These are phyloP conservation scores for Watsonalla binaria DNA, from an alignment of 2,888 invertebrate genomes.

Conservation along the genomic window DNA sequence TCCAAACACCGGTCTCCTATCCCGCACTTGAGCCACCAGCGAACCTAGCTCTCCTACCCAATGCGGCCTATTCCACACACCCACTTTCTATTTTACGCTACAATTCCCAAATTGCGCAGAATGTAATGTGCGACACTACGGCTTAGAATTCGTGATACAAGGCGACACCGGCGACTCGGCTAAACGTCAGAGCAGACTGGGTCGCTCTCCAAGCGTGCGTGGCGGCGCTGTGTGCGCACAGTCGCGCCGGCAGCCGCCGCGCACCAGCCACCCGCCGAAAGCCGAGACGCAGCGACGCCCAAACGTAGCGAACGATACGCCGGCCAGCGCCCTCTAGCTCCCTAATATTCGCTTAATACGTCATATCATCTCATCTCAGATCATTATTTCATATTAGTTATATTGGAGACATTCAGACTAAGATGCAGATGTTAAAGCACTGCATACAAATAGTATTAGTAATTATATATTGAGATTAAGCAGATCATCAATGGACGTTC, in stretches of 20 bases:
- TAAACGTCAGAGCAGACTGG: constrained; percentile 76
- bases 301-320: constrained; percentile 61
- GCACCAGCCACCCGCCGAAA: constrained; percentile 62
- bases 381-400: neutral
- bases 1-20: constrained; percentile 18
- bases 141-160: constrained; percentile 43
- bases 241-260: constrained; percentile 58
- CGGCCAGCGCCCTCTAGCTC: constrained; percentile 60
- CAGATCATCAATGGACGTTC: constrained; percentile 75
- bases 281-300: constrained; percentile 78
- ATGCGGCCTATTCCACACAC: constrained; percentile 24
- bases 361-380: constrained; percentile 12
- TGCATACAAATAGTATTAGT: constrained; percentile 48
- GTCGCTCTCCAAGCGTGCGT: constrained; percentile 71
- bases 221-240: constrained; percentile 66
- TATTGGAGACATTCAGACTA: constrained; percentile 12
- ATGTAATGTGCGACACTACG: constrained; percentile 47
- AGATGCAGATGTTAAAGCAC: constrained; percentile 18
- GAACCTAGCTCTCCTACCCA: constrained; percentile 21
- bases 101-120: constrained; percentile 54
- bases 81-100: constrained; percentile 29
- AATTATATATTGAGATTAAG: constrained; percentile 61
- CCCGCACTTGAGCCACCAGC: constrained; percentile 15
- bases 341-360: constrained; percentile 21
- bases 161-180: constrained; percentile 65